These are phyloP conservation scores for Zonotrichia leucophrys DNA, from an alignment of 2,113 vertebrate genomes.

Conservation along the genomic window DNA sequence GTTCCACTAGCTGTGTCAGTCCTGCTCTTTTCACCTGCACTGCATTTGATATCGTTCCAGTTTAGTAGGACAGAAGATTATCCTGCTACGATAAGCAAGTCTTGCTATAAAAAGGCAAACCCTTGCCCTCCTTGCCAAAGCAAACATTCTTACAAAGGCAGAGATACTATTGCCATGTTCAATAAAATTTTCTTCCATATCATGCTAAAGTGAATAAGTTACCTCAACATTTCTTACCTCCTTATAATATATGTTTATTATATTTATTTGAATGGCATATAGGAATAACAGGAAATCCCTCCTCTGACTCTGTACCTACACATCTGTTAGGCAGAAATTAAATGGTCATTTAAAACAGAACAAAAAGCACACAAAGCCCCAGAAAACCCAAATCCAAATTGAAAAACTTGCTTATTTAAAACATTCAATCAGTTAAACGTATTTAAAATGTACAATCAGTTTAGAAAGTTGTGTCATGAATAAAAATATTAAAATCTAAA, in stretches of 20 bases:
- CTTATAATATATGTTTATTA: neutral
- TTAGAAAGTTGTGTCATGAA: neutral
- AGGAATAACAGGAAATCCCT: neutral
- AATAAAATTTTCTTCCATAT: neutral
- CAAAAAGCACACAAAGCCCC: rapidly evolving
- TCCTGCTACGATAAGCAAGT: neutral
- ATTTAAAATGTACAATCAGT: neutral
- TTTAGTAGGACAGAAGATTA: neutral
- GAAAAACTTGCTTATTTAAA: neutral
- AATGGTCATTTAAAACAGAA: neutral
- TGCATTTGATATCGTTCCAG: neutral
- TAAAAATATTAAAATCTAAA: neutral
- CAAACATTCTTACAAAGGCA: neutral
- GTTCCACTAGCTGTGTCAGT: neutral
- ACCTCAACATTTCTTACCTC: neutral
- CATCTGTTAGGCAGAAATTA: neutral
- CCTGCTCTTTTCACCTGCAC: neutral
- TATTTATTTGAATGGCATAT: neutral
- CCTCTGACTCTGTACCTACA: neutral
- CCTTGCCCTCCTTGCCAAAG: conserved; percentile 16
- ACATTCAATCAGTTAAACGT: rapidly evolving
- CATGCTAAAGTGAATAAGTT: neutral
- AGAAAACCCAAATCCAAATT: neutral
- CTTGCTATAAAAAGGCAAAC: neutral
- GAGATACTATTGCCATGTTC: neutral